These are phyloP conservation scores for Boloria selene DNA, from an alignment of 2,888 invertebrate species.

Conservation along the genomic window DNA sequence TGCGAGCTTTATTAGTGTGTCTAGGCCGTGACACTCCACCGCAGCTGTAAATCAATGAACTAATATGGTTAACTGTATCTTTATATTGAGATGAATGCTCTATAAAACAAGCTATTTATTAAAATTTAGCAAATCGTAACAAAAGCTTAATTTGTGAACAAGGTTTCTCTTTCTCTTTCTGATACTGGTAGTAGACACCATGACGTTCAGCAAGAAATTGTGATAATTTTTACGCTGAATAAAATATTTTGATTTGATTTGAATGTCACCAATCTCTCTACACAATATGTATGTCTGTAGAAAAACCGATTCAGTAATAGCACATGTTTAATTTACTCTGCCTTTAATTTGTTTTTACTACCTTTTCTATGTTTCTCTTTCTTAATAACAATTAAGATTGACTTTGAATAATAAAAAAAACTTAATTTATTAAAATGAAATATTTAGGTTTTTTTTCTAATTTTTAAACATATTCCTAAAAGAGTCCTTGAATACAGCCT, in stretches of 20 bases:
- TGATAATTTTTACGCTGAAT: no score
- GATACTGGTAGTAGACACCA: no score
- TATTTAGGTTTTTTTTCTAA: no score
- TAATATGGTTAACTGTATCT: slow-evolving; percentile 7
- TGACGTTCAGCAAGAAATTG: no score
- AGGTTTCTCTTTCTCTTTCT: no score
- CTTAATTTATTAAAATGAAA: no score
- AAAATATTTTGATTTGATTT: no score
- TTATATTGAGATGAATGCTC: slow-evolving; percentile 20
- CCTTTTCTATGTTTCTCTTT: background rate
- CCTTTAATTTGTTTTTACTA: background rate
- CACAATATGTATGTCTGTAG: no score
- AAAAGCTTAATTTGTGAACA: slow-evolving; percentile 5
- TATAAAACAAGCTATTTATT: background rate
- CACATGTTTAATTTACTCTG: no score
- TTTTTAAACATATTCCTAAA: background rate
- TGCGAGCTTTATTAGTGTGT: slow-evolving; percentile 5
- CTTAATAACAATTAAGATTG: background rate
- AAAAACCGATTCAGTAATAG: no score
- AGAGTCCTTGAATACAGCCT: no score
- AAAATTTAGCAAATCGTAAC: slow-evolving; percentile 8
- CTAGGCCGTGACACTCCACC: slow-evolving; percentile 8
- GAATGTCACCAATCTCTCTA: background rate
- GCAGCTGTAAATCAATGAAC: slow-evolving; percentile 6
- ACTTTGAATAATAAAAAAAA: no score